Evolutionary conservation across 2,888 invertebrate genomes (phyloP).

Genomic region (Pseudococcus jackbeardsleyi): DNA sequence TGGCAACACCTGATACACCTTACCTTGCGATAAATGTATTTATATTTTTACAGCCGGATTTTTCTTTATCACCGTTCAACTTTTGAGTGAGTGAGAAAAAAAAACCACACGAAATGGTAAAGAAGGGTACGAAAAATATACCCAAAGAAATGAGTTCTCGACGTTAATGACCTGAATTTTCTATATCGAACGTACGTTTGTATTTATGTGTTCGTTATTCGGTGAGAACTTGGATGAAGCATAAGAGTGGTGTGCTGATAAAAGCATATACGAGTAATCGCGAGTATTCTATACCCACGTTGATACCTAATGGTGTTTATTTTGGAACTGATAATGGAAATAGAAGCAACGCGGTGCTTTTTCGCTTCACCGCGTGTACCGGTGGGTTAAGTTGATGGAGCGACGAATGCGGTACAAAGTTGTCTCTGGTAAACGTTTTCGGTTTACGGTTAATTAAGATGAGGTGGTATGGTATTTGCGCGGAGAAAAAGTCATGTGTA

Average conservation of each 20-base stretch:
- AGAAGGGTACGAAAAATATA: background rate
- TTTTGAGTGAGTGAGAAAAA: background rate
- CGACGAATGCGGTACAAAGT: background rate
- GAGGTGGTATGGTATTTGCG: background rate
- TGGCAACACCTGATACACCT: too few relatives aligned
- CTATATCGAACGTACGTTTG: background rate
- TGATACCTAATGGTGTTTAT: constrained; percentile 47
- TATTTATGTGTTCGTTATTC: background rate
- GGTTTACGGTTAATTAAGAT: constrained; percentile 17
- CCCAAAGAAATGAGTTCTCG: background rate
- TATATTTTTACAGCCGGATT: background rate
- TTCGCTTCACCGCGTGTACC: too few relatives aligned
- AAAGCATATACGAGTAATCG: background rate
- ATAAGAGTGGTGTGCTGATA: background rate
- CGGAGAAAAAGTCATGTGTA: background rate
- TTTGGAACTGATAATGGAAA: constrained; percentile 36
- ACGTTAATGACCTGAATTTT: constrained; percentile 35
- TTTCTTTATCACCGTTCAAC: background rate
- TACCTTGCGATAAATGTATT: too few relatives aligned
- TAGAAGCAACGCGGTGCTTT: background rate
- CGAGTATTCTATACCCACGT: background rate
- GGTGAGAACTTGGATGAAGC: background rate
- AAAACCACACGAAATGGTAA: background rate
- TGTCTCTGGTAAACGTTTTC: constrained; percentile 8
- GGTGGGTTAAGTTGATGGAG: background rate